Percentiles rank a stretch among this genome's conserved stretches.
Evolutionary conservation across 1,140 invertebrate species (phyloP).

Genomic region (Macrotrachela quadricornifera): DNA sequence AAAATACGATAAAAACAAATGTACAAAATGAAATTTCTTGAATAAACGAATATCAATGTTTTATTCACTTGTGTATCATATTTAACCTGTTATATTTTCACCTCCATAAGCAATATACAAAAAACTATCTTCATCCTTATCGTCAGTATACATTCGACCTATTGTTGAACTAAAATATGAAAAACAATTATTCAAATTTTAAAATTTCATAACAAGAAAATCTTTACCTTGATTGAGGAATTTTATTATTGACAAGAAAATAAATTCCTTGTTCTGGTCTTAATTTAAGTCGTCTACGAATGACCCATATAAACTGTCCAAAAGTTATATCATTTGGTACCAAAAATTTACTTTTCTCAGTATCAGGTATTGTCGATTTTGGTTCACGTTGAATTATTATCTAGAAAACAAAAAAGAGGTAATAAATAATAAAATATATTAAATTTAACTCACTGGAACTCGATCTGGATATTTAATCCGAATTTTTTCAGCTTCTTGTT

Average conservation of each 20-base stretch:
- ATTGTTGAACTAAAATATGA: slow-evolving; percentile 18
- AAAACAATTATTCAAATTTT: too few relatives aligned
- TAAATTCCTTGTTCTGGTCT: slow-evolving; percentile 33
- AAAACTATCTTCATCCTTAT: slow-evolving; percentile 35
- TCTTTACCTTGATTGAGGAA: slow-evolving; percentile 32
- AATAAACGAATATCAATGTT: too few relatives aligned
- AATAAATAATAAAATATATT: too few relatives aligned
- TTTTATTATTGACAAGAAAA: slow-evolving; percentile 32
- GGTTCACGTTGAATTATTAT: slow-evolving; percentile 33
- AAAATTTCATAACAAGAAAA: too few relatives aligned
- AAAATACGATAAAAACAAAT: too few relatives aligned
- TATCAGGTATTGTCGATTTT: slow-evolving; percentile 28
- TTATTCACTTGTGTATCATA: too few relatives aligned
- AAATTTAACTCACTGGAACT: slow-evolving; percentile 34
- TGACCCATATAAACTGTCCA: slow-evolving; percentile 38
- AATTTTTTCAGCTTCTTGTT: slow-evolving; percentile 29
- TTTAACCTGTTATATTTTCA: slow-evolving; percentile 29
- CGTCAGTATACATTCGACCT: slow-evolving; percentile 32
- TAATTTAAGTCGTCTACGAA: slow-evolving; percentile 32
- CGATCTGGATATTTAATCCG: slow-evolving; percentile 32
- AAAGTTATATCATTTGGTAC: slow-evolving; percentile 35
- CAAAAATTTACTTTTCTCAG: slow-evolving; percentile 35
- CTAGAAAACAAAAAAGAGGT: too few relatives aligned
- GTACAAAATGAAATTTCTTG: too few relatives aligned
- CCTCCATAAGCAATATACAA: slow-evolving; percentile 34